Evolutionary conservation across 1,140 invertebrate genomes (phyloP).

Genomic region (Liolophura sinensis): DNA sequence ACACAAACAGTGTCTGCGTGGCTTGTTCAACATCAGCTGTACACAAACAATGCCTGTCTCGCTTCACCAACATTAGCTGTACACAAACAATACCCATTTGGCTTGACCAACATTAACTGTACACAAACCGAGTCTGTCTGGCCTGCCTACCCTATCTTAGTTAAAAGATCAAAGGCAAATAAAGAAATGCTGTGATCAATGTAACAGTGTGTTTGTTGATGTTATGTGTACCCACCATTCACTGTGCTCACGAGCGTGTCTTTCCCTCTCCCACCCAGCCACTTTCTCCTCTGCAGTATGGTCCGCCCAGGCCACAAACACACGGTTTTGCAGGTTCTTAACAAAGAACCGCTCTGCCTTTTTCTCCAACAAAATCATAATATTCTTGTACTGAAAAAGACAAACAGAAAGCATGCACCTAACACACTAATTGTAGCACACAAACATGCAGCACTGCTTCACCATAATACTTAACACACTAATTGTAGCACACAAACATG

Average conservation of each 20-base stretch:
- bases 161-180: neutral
- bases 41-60: too few relatives aligned
- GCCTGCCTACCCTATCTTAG: too few relatives aligned
- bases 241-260: conserved; percentile 36
- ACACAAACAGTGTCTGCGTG: too few relatives aligned
- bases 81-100: too few relatives aligned
- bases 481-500: neutral
- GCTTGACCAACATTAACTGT: too few relatives aligned
- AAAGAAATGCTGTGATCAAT: neutral
- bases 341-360: conserved; percentile 36
- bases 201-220: neutral
- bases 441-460: neutral
- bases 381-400: conserved; percentile 42
- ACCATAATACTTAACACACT: neutral
- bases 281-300: conserved; percentile 36
- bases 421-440: neutral
- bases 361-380: conserved; percentile 33
- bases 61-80: too few relatives aligned
- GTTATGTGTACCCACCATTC: conserved; percentile 17
- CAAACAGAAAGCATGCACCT: conserved; percentile 1
- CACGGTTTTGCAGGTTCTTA: conserved; percentile 18
- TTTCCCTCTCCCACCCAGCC: conserved; percentile 31
- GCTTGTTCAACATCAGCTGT: too few relatives aligned
- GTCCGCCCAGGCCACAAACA: conserved; percentile 36
- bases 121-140: too few relatives aligned